Conservation (phyloP, 1,140 invertebrate genomes). For the Chrysomallon squamiferum region DNA sequence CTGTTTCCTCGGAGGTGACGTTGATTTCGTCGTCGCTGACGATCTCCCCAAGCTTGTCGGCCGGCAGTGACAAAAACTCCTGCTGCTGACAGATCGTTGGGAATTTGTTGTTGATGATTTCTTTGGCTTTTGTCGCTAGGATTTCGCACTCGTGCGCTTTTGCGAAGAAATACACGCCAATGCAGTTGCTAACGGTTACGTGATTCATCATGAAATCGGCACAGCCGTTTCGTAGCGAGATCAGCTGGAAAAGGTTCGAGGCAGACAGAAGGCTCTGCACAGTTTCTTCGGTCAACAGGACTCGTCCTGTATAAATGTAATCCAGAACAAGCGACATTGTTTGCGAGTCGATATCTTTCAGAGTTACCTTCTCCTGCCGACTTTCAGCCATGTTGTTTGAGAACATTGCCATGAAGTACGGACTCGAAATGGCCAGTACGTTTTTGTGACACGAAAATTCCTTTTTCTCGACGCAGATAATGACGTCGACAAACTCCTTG, state of each 20-base stretch:
- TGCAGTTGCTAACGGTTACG: constrained; percentile 57
- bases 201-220: constrained; percentile 61
- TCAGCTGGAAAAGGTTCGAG: constrained; percentile 68
- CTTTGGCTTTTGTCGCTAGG: constrained; percentile 55
- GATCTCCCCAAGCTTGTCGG: constrained; percentile 65
- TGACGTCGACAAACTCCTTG: constrained; percentile 66
- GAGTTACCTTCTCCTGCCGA: constrained; percentile 63
- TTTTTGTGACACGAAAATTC: constrained; percentile 67
- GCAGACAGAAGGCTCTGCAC: constrained; percentile 70
- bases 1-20: constrained; percentile 67
- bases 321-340: constrained; percentile 67
- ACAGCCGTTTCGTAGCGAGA: constrained; percentile 54
- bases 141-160: constrained; percentile 56
- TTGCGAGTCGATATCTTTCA: constrained; percentile 67
- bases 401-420: constrained; percentile 69
- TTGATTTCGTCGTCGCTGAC: constrained; percentile 67
- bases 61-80: constrained; percentile 56
- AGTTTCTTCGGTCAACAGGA: constrained; percentile 67
- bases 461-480: constrained; percentile 61
- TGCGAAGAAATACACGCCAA: constrained; percentile 61
- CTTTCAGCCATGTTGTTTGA: constrained; percentile 64
- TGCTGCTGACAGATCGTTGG: constrained; percentile 47
- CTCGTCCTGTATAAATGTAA: constrained; percentile 69
- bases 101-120: constrained; percentile 59
- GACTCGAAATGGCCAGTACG: constrained; percentile 66